Evolutionary conservation across 2,113 vertebrate genomes (phyloP).

Genomic region (Emydocephalus ijimae): DNA sequence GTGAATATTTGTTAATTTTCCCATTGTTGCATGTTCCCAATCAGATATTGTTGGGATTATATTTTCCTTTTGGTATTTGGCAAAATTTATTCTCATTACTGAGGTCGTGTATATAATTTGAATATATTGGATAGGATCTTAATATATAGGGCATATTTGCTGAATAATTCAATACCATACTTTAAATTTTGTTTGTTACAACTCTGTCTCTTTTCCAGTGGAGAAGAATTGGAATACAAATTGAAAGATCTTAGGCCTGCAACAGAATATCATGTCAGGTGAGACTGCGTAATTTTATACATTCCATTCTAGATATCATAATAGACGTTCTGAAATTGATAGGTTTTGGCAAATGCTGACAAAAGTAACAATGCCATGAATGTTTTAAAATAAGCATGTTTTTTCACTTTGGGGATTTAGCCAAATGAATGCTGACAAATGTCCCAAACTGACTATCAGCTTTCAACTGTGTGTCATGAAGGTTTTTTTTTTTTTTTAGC

Average conservation of each 20-base stretch:
- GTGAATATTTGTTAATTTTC: background rate
- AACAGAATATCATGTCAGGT: constrained; percentile 95
- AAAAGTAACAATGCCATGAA: background rate
- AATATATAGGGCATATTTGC: background rate
- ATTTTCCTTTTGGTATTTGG: background rate
- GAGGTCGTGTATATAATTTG: background rate
- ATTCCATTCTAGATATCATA: background rate
- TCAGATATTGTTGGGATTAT: background rate
- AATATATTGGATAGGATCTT: background rate
- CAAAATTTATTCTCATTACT: background rate
- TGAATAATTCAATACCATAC: background rate
- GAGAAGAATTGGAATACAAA: constrained; percentile 92
- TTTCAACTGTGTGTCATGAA: background rate
- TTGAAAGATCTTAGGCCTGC: constrained; percentile 94
- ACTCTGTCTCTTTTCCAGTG: constrained; percentile 71
- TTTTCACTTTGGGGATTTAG: background rate
- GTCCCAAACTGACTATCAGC: background rate
- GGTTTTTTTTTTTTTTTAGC: background rate
- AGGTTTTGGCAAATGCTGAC: background rate
- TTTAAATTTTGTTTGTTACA: constrained; percentile 11
- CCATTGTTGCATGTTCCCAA: background rate
- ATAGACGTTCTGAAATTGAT: background rate
- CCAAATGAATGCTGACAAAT: background rate
- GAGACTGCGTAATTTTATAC: constrained; percentile 51
- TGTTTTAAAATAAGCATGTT: background rate